Evolutionary conservation across 2,113 vertebrate genomes (phyloP), one percentile per base, ranked within the genome.

Genomic region (Cyrtonyx montezumae): DNA sequence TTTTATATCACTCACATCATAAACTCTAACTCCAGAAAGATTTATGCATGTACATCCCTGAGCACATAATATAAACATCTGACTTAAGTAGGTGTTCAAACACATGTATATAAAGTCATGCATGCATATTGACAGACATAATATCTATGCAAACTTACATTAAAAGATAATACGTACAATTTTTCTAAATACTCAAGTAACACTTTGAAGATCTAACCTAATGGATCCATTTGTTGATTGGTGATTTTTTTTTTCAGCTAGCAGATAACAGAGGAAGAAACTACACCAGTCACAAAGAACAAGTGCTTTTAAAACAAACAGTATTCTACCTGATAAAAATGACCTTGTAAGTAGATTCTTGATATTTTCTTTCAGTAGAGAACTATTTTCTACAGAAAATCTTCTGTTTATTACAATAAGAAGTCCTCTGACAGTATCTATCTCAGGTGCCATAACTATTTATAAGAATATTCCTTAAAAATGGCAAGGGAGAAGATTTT

Each of bases 21-120:
- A 66, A 51, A 34, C 37, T 79, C 28, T 25, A 36, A 20, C 16
- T 80, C 17, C 25, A 63, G 56, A 20, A 18, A 63, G 6, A n/a
- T 63, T 22, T 49, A 32, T 14, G 15, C 32, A n/a, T 20, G 23
- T 68, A n/a, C 43, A 46, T 68, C 32, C 25, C 32, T 46, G 15
- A n/a, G 21, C 32, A 46, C 19, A 40, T 65, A 43, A 46, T 25
- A 68, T 17, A 46, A 67, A 42, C 4, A 36, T 46, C n/a, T 62
- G 32, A 7, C 25, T 70, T 53, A 45, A 81, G 9, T 19, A 53
- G 14, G 34, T 5, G 16, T 53, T 12, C 1, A 4, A 55, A 19
- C 0, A 0, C 37, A 8, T 4, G 19, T 4, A 4, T 8, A 12
- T 10, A 16, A 12, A 28, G 9, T 11, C 22, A 67, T 32, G 23